A percentile compares a stretch with the other conserved stretches of the same genome.
phyloP scores from a whole-genome alignment of 2,113 vertebrate species.

The Anser brachyrhynchus region DNA sequence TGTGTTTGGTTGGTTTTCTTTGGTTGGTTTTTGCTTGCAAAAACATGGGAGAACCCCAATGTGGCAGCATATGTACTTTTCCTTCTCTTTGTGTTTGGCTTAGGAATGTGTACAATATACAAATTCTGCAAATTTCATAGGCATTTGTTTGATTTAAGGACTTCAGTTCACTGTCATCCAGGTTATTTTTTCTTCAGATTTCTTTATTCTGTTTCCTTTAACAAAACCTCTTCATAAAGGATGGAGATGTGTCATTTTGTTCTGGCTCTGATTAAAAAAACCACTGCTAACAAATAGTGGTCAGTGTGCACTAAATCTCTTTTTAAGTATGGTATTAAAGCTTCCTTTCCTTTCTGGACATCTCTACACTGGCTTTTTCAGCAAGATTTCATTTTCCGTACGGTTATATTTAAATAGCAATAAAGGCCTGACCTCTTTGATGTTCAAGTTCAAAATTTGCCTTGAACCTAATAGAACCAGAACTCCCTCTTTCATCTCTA shows the following conservation, averaged over 20 bases:
- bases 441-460: constrained; percentile 38
- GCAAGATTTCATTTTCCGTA: constrained; percentile 18
- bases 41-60: neutral
- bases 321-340: constrained; percentile 15
- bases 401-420: constrained; percentile 29
- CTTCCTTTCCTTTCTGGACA: neutral
- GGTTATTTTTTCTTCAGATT: neutral
- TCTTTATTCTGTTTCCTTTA: constrained; percentile 16
- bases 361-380: neutral
- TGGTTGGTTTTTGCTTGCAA: neutral
- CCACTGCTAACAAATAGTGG: neutral
- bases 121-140: neutral
- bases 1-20: neutral
- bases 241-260: neutral
- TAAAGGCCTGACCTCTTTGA: constrained; percentile 9
- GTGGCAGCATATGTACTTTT: fast-evolving
- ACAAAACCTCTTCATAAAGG: neutral
- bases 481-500: constrained; percentile 1
- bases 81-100: neutral
- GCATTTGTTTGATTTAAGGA: neutral
- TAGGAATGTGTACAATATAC: neutral
- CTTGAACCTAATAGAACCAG: constrained; percentile 19
- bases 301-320: neutral
- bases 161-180: neutral
- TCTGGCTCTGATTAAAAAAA: constrained; percentile 27